A percentile compares a stretch with the other conserved stretches of the same genome.
phyloP scores from a whole-genome alignment of 2,797 vertebrate species.

The Thamnophis elegans region DNA sequence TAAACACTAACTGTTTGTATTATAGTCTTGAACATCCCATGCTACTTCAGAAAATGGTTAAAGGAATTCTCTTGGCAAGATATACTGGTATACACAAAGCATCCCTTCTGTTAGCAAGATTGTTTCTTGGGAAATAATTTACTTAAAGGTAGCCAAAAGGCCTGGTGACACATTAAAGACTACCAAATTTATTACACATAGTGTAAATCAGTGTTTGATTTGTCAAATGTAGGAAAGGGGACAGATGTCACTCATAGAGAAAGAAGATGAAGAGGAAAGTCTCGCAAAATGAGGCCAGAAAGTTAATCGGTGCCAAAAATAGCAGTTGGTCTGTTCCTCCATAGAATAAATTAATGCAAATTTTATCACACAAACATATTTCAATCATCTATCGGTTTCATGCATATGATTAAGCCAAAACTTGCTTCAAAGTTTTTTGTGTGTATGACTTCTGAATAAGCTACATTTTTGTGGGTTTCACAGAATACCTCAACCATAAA shows the following conservation, averaged over 20 bases:
- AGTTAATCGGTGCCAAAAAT: neutral
- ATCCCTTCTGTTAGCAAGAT: neutral
- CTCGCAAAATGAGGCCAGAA: neutral
- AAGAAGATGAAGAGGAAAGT: neutral
- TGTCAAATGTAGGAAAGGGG: neutral
- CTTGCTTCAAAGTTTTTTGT: neutral
- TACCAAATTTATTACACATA: neutral
- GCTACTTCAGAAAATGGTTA: slow-evolving; percentile 44
- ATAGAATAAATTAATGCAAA: neutral
- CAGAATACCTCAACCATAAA: neutral
- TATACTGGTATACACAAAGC: neutral
- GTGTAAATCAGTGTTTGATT: neutral
- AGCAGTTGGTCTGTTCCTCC: neutral
- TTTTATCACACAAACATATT: neutral
- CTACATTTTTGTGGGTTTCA: neutral
- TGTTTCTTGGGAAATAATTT: slow-evolving; percentile 18
- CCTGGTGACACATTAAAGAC: neutral
- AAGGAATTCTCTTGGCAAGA: slow-evolving; percentile 23
- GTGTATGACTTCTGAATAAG: neutral
- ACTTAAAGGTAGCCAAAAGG: neutral
- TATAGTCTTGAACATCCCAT: slow-evolving; percentile 17
- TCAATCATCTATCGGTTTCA: neutral
- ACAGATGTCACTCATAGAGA: neutral
- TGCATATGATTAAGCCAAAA: neutral
- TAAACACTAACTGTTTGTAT: slow-evolving; percentile 34